These are phyloP conservation scores for Scolanthus callimorphus DNA, from an alignment of 92 coral and sea anemone species.

Conservation along the genomic window DNA sequence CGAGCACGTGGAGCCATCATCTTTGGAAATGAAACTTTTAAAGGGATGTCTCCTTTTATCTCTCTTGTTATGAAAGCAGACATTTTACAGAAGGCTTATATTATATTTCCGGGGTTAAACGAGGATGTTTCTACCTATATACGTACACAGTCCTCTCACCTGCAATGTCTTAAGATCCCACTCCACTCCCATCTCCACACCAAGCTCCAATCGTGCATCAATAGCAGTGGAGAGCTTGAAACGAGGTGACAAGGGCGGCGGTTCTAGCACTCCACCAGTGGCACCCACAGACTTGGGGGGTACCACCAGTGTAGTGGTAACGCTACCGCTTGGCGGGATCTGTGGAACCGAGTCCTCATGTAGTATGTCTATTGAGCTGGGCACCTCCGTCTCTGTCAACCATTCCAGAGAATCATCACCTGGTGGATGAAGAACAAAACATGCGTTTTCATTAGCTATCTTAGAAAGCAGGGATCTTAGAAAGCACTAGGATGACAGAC, in stretches of 20 bases:
- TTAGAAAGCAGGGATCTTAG: too few species aligned
- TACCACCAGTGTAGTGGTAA: conserved; percentile 1
- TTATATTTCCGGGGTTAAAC: too few species aligned
- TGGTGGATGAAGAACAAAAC: too few species aligned
- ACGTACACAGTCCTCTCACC: too few species aligned
- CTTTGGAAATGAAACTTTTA: too few species aligned
- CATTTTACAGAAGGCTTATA: too few species aligned
- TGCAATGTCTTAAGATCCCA: conserved; percentile 78
- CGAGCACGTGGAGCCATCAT: too few species aligned
- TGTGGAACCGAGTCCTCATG: conserved; percentile 17
- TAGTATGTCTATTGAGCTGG: conserved; percentile 2
- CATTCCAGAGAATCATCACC: conserved; percentile 3
- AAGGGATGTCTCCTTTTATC: too few species aligned
- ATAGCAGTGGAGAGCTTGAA: conserved; percentile 79
- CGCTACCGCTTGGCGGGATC: conserved; percentile 12
- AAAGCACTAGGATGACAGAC: too few species aligned
- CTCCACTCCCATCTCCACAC: conserved; percentile 96
- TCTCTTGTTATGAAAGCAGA: too few species aligned
- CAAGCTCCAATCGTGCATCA: conserved; percentile 87
- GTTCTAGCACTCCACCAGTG: conserved; percentile 1
- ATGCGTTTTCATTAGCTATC: too few species aligned
- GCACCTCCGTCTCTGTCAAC: neutral
- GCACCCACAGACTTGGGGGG: conserved; percentile 16
- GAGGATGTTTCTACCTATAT: too few species aligned
- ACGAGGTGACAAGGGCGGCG: conserved; percentile 33